Evolutionary conservation across 2,797 vertebrate genomes (phyloP).

Genomic region (Cephalopachus bancanus): DNA sequence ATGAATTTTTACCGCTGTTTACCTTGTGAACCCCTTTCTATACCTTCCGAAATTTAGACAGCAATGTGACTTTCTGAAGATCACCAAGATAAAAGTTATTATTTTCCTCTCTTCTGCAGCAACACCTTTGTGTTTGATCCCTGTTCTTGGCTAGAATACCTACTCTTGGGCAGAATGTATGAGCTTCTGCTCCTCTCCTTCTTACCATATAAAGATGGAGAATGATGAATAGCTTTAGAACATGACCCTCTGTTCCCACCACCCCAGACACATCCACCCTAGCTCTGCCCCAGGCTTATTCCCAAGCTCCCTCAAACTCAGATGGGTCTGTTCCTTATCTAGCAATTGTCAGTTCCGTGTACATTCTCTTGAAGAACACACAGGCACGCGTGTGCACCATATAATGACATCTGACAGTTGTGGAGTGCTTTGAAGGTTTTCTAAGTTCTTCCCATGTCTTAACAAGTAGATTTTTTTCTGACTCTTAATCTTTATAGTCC

Average conservation of each 20-base stretch:
- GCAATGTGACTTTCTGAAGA: not conserved
- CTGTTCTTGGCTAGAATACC: not conserved
- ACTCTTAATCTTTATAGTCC: not conserved
- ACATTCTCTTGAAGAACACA: not conserved
- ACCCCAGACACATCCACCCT: too few relatives aligned
- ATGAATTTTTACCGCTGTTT: not conserved
- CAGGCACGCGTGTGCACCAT: accelerated
- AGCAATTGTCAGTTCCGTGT: not conserved
- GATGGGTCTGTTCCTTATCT: not conserved
- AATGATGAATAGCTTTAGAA: not conserved
- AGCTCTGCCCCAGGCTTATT: not conserved
- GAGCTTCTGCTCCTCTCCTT: not conserved
- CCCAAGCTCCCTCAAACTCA: not conserved
- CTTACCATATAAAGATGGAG: not conserved
- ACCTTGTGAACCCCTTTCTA: not conserved
- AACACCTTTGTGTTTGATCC: not conserved
- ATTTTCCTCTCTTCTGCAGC: not conserved
- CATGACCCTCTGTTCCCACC: not conserved
- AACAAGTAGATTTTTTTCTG: not conserved
- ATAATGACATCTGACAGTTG: not conserved
- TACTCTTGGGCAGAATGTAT: too few relatives aligned
- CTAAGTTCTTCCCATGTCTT: not conserved
- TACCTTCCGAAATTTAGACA: not conserved
- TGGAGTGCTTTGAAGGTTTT: not conserved
- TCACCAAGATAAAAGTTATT: not conserved